Evolutionary conservation across 2,113 vertebrate genomes (phyloP), one percentile per base, ranked within the genome.

Genomic region (Polypterus senegalus): DNA sequence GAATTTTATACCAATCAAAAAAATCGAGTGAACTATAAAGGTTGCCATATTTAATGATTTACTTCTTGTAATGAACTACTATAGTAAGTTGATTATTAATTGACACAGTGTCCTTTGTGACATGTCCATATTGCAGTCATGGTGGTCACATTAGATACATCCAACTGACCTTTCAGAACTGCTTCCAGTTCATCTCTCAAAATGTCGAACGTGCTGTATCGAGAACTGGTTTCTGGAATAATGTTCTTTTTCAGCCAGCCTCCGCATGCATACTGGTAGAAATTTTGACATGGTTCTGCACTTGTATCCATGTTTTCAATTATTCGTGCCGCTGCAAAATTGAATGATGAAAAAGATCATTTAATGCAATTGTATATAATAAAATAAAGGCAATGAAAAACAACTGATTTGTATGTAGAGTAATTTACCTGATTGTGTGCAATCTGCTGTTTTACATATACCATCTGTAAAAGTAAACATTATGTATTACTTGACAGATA

Each of bases 171-270:
- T 94, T 98, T 97, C 61, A 98, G 71, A 73, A 97, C 71, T 57
- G 96, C 90, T 77, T 94, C 92, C 60, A 97, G 78, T 61, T 96
- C 85, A 6, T 95, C 92, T 73, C 91, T 82, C 71, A 97, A 77
- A 77, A 97, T 92, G 79, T 93, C 91, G 69, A 98, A 97, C 69
- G 92, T 97, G 76, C 92, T 92, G 63, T 97, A 91, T 75, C 89
- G 84, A 48, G 90, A 92, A 73, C 85, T 93, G 79, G 89, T 95
- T 71, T 97, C 94, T 0, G 94, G 94, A 72, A 98, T 94, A 71
- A 97, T 76, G 65, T 97, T 90, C 79, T 82, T 94, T 74, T 88
- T 93, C 51, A 97, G 70, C 94, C 95, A 97, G 27, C 94, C 93
- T 66, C 94, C 95, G 3, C 95, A 98, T 66, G 94, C 90, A 0